These are phyloP conservation scores for Tribolium madens DNA, from an alignment of 1,140 invertebrate genomes.

Conservation along the genomic window DNA sequence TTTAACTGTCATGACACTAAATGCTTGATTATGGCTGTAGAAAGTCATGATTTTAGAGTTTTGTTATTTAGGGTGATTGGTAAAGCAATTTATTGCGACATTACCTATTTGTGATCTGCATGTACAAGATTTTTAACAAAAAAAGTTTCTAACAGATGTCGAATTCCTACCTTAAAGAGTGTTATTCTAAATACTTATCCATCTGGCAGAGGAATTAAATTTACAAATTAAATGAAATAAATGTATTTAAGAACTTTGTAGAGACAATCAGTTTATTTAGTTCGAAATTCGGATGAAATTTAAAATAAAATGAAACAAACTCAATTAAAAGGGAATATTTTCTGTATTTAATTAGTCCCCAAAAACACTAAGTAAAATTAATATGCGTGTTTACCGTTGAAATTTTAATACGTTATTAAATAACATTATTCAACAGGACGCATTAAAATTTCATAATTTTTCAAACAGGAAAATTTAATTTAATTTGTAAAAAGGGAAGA, in stretches of 20 bases:
- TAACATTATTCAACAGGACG: constrained; percentile 12
- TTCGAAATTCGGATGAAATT: constrained; percentile 20
- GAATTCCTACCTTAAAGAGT: not conserved
- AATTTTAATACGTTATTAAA: constrained; percentile 35
- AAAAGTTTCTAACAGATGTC: not conserved
- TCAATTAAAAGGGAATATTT: constrained; percentile 36
- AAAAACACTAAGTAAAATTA: constrained; percentile 21
- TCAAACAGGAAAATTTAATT: constrained; percentile 29
- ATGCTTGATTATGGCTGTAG: not conserved
- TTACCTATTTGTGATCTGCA: not conserved
- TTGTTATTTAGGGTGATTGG: constrained; percentile 1
- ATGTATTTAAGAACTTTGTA: constrained; percentile 28
- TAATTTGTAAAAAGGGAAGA: constrained; percentile 9
- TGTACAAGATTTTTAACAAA: not conserved
- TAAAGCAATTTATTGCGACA: not conserved
- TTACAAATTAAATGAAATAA: constrained; percentile 32
- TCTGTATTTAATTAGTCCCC: constrained; percentile 25
- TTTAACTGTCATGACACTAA: not conserved
- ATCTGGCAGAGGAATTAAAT: constrained; percentile 7
- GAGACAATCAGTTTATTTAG: constrained; percentile 13
- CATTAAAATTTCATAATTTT: constrained; percentile 10
- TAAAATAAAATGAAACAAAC: constrained; percentile 31
- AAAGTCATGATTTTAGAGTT: not conserved
- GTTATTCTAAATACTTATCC: constrained; percentile 2
- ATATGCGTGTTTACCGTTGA: constrained; percentile 33